A percentile compares a stretch with the other conserved stretches of the same genome.
phyloP scores from a whole-genome alignment of 53 echinoderm and acorn worm genomes.

The Echinarachnius parma region DNA sequence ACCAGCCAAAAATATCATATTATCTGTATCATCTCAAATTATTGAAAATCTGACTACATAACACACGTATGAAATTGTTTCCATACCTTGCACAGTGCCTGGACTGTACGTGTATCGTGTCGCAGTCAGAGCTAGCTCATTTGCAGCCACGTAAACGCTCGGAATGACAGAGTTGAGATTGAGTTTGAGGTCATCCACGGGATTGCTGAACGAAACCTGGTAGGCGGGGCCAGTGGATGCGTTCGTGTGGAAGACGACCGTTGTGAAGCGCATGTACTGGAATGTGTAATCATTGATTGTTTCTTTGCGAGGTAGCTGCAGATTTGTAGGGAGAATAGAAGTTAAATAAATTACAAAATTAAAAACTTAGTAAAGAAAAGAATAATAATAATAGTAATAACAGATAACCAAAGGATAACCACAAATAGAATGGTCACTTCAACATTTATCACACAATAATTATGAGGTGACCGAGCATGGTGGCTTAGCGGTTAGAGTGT shows the following conservation, averaged over 20 bases:
- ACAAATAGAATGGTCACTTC: neutral
- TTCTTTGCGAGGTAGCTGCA: slow-evolving; percentile 13
- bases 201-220: slow-evolving; percentile 35
- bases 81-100: slow-evolving; percentile 43
- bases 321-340: neutral
- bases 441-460: too few species aligned
- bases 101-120: slow-evolving; percentile 33
- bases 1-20: too few species aligned
- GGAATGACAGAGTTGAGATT: slow-evolving; percentile 26
- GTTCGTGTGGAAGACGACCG: slow-evolving; percentile 38
- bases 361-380: too few species aligned
- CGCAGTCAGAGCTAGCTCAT: slow-evolving; percentile 1
- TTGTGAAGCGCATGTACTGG: slow-evolving; percentile 61
- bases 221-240: slow-evolving; percentile 50
- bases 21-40: too few species aligned
- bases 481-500: too few species aligned
- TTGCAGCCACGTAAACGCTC: neutral
- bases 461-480: too few species aligned
- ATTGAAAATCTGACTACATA: too few species aligned
- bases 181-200: slow-evolving; percentile 34
- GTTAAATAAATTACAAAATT: too few species aligned
- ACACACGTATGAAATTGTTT: neutral
- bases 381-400: too few species aligned
- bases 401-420: neutral
- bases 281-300: slow-evolving; percentile 32